These are phyloP conservation scores for Kuschelorhynchus macadamiae DNA, from an alignment of 2,888 invertebrate genomes.

Conservation along the genomic window DNA sequence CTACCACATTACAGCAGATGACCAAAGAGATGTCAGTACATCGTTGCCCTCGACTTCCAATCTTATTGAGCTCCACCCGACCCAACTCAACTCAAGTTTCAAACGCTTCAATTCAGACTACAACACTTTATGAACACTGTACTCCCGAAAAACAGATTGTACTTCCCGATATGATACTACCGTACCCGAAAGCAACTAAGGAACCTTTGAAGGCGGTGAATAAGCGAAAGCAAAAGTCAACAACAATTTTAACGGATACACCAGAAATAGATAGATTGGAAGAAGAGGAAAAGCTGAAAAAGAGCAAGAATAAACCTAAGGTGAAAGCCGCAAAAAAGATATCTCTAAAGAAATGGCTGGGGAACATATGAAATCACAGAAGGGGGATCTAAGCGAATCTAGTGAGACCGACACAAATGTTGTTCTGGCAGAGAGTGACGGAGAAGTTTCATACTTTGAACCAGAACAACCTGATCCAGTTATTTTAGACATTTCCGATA, in stretches of 20 bases:
- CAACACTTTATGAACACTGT: constrained; percentile 9
- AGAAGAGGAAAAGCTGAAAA: constrained; percentile 3
- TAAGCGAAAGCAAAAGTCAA: constrained; percentile 10
- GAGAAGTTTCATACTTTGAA: constrained; percentile 5
- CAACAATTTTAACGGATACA: constrained; percentile 13
- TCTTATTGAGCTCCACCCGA: not conserved
- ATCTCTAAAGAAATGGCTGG: constrained; percentile 18
- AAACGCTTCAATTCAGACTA: constrained; percentile 13
- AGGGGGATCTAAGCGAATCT: constrained; percentile 9
- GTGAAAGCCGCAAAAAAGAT: constrained; percentile 23
- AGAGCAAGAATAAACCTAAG: constrained; percentile 5
- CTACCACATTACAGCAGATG: constrained; percentile 10
- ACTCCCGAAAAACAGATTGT: constrained; percentile 9
- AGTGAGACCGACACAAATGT: constrained; percentile 14
- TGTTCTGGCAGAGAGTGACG: constrained; percentile 6
- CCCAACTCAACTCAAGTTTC: constrained; percentile 1
- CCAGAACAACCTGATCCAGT: constrained; percentile 23
- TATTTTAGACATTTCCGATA: constrained; percentile 10
- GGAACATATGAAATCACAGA: constrained; percentile 14
- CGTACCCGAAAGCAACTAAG: constrained; percentile 14
- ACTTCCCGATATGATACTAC: constrained; percentile 12
- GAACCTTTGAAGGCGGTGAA: constrained; percentile 13
- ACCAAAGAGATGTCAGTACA: not conserved
- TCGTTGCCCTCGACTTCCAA: no score
- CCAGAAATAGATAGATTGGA: constrained; percentile 13